phyloP scores from a whole-genome alignment of 2,113 vertebrate species.

The Hepsetus odoe region DNA sequence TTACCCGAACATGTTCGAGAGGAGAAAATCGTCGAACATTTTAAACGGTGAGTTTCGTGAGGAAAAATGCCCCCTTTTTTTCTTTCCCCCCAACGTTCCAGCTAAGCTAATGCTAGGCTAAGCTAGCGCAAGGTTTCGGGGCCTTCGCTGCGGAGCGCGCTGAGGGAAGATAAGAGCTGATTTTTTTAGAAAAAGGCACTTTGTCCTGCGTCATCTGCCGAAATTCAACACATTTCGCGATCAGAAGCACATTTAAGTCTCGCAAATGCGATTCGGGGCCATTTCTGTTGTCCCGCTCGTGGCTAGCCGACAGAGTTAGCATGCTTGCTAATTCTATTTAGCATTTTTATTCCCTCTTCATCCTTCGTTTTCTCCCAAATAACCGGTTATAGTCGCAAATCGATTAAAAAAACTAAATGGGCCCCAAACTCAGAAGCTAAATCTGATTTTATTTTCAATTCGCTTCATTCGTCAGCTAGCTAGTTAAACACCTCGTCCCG shows the following conservation, averaged over 20 bases:
- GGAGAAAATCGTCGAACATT: conserved; percentile 98
- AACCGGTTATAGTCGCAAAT: no score
- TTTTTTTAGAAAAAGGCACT: no score
- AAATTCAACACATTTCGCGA: neutral
- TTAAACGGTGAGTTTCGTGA: conserved; percentile 92
- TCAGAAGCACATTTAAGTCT: neutral
- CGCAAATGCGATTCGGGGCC: neutral
- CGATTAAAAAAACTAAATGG: neutral
- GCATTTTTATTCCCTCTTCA: neutral
- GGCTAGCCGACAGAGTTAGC: conserved; percentile 39
- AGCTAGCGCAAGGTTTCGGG: neutral
- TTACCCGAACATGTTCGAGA: conserved; percentile 98
- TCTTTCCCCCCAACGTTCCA: neutral
- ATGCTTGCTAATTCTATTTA: neutral
- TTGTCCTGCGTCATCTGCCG: no score
- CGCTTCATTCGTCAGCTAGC: neutral
- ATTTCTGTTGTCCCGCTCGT: neutral
- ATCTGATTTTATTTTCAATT: neutral
- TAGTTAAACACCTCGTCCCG: neutral
- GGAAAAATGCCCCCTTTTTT: conserved; percentile 50
- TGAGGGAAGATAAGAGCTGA: no score
- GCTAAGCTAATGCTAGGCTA: neutral
- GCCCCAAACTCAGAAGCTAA: neutral
- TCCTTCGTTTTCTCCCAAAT: no score
- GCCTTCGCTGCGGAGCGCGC: conserved; percentile 3